Conservation (phyloP, 2,797 vertebrate genomes). For the Caiman crocodilus region DNA sequence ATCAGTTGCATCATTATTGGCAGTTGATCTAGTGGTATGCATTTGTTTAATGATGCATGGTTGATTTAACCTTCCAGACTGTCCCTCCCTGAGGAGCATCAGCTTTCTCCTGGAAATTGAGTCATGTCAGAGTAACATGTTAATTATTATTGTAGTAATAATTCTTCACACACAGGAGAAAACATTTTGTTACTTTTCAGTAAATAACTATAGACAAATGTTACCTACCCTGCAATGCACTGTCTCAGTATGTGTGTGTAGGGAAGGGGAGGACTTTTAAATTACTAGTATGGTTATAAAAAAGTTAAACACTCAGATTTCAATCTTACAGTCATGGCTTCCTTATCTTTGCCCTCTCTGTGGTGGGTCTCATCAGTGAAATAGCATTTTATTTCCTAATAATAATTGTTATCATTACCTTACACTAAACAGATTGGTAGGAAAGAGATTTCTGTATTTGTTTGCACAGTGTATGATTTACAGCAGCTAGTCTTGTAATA, state of each 20-base stretch:
- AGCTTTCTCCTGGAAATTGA: slow-evolving; percentile 70
- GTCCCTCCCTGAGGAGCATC: slow-evolving; percentile 67
- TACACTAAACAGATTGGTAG: neutral
- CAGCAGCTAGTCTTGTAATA: neutral
- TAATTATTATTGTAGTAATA: slow-evolving; percentile 73
- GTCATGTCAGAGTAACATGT: slow-evolving; percentile 63
- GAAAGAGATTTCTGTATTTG: neutral
- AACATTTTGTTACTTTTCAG: slow-evolving; percentile 53
- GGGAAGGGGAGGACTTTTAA: neutral
- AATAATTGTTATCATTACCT: neutral
- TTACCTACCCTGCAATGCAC: slow-evolving; percentile 17
- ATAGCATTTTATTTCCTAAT: neutral
- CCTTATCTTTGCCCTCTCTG: neutral
- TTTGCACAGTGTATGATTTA: neutral
- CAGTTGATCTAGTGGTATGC: slow-evolving; percentile 74
- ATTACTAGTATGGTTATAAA: slow-evolving; percentile 21
- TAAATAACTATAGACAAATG: slow-evolving; percentile 28
- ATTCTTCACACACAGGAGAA: slow-evolving; percentile 40
- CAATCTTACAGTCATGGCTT: neutral
- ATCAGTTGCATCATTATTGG: slow-evolving; percentile 72
- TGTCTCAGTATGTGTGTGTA: neutral
- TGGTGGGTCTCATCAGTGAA: neutral
- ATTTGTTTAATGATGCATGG: slow-evolving; percentile 80
- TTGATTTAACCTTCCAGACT: slow-evolving; percentile 77
- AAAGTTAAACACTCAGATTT: slow-evolving; percentile 10